Conservation (phyloP, 1,140 invertebrate genomes). For the Proales similis region DNA sequence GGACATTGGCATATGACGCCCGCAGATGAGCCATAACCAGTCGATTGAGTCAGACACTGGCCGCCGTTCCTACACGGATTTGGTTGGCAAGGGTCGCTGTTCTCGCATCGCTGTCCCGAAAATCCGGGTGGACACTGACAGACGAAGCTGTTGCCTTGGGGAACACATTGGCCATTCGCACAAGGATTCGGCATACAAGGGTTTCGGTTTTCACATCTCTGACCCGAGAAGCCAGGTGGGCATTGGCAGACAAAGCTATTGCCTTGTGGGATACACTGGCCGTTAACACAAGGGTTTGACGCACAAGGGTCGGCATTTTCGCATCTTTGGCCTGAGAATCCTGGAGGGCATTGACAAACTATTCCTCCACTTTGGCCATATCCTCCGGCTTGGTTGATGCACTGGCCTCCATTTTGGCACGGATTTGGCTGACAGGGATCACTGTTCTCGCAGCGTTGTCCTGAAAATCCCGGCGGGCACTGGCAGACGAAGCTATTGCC, state of each 20-base stretch:
- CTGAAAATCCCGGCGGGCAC: slow-evolving; percentile 39
- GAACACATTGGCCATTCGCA: slow-evolving; percentile 21
- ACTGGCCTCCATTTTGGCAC: slow-evolving; percentile 40
- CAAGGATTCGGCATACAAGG: slow-evolving; percentile 24
- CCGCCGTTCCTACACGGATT: slow-evolving; percentile 4
- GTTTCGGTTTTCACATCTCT: slow-evolving; percentile 22
- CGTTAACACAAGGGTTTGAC: slow-evolving; percentile 12
- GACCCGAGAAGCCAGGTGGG: slow-evolving; percentile 9
- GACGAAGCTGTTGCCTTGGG: background rate
- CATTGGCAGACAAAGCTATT: slow-evolving; percentile 10
- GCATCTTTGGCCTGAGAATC: slow-evolving; percentile 40
- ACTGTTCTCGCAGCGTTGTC: slow-evolving; percentile 40
- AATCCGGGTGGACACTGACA: slow-evolving; percentile 36
- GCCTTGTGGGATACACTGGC: background rate
- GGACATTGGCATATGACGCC: slow-evolving; percentile 46
- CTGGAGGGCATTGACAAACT: slow-evolving; percentile 17
- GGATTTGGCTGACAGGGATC: slow-evolving; percentile 38
- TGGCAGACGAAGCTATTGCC: slow-evolving; percentile 31
- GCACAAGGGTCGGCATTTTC: slow-evolving; percentile 25
- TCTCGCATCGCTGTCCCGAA: slow-evolving; percentile 41
- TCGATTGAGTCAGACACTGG: slow-evolving; percentile 55
- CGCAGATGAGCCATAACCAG: slow-evolving; percentile 56
- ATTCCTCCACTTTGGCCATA: too few relatives aligned
- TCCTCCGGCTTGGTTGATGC: slow-evolving; percentile 41
- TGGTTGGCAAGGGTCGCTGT: background rate